phyloP scores from a whole-genome alignment of 1,140 invertebrate species.

The Stenopsyche tienmushanensis region DNA sequence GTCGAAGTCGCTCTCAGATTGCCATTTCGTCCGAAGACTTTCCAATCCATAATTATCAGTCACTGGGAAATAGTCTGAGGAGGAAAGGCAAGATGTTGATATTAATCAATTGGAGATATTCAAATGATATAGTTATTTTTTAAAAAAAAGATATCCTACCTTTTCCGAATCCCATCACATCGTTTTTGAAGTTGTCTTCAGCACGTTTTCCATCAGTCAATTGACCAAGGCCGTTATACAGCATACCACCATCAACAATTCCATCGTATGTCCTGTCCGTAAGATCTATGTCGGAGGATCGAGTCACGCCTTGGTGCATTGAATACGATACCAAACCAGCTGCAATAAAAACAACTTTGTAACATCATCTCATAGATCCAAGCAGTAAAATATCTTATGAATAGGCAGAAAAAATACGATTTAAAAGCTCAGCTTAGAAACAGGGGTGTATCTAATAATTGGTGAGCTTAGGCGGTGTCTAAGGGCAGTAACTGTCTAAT shows the following conservation, averaged over 20 bases:
- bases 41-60: too few relatives aligned
- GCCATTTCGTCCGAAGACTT: too few relatives aligned
- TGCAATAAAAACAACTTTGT: constrained; percentile 55
- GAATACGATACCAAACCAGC: constrained; percentile 79
- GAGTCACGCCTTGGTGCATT: constrained; percentile 77
- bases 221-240: constrained; percentile 68
- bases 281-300: constrained; percentile 71
- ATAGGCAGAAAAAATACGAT: too few relatives aligned
- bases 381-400: too few relatives aligned
- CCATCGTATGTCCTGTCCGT: constrained; percentile 82
- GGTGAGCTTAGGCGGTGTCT: too few relatives aligned
- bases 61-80: too few relatives aligned
- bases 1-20: too few relatives aligned
- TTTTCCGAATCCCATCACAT: constrained; percentile 55
- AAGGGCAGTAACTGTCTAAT: too few relatives aligned
- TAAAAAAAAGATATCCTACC: constrained; percentile 46
- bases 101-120: background rate
- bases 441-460: too few relatives aligned
- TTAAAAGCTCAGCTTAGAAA: too few relatives aligned
- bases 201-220: constrained; percentile 70
- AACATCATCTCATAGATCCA: too few relatives aligned
- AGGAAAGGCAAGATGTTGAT: background rate
- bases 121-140: too few relatives aligned
- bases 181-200: constrained; percentile 67
- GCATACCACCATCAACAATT: constrained; percentile 59